Conservation (phyloP, 2,113 vertebrate genomes). For the Oceanodroma tethys region DNA sequence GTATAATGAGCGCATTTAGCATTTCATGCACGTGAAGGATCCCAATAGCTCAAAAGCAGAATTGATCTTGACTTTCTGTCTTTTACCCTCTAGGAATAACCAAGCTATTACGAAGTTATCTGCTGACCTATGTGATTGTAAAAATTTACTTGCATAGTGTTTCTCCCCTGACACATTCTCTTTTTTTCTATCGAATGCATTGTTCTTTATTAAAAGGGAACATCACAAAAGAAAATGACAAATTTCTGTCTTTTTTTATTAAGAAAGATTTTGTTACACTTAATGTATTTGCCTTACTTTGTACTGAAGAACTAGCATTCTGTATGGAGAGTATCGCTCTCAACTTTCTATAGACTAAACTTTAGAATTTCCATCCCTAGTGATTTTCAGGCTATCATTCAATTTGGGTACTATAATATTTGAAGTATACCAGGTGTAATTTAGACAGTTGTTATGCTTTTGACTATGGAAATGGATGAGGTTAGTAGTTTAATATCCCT, state of each 20-base stretch:
- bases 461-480: not conserved
- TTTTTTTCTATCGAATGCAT: not conserved
- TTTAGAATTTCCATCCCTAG: not conserved
- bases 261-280: not conserved
- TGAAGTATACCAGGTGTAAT: not conserved
- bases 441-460: not conserved
- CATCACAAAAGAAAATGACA: not conserved
- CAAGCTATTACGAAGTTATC: not conserved
- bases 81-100: not conserved
- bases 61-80: slow-evolving; percentile 40
- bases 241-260: not conserved
- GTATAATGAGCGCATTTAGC: slow-evolving; percentile 48
- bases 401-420: not conserved
- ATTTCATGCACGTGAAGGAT: slow-evolving; percentile 58
- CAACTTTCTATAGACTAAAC: not conserved
- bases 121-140: not conserved
- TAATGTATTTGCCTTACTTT: not conserved
- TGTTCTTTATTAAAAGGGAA: not conserved
- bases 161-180: not conserved
- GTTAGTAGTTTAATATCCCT: not conserved
- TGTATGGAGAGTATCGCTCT: not conserved
- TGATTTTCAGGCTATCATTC: not conserved
- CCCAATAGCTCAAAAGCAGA: slow-evolving; percentile 33
- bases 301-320: not conserved
- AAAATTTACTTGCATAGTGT: not conserved